Percentiles rank a stretch among this genome's conserved stretches.
phyloP scores from a whole-genome alignment of 2,888 invertebrate genomes.

The Sarcophaga variegata region DNA sequence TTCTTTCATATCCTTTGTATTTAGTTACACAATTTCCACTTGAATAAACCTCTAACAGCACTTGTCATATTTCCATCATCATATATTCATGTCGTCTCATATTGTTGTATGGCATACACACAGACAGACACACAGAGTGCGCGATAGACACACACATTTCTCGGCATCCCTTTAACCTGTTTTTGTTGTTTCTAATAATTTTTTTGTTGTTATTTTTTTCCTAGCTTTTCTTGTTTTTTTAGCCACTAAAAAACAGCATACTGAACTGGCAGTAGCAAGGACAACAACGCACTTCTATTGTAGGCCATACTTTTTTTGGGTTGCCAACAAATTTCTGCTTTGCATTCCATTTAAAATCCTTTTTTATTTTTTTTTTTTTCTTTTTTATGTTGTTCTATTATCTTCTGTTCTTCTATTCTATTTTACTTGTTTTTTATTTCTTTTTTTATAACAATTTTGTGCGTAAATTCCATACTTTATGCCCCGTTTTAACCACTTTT shows the following conservation, averaged over 20 bases:
- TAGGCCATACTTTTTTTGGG: not conserved
- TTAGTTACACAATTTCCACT: constrained; percentile 63
- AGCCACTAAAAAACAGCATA: not conserved
- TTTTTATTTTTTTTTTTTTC: constrained; percentile 11
- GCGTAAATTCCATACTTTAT: constrained; percentile 34
- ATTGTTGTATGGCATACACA: too few species aligned
- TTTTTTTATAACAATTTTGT: constrained; percentile 40
- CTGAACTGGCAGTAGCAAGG: not conserved
- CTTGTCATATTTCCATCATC: constrained; percentile 64
- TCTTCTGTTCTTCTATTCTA: too few species aligned
- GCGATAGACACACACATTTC: not conserved
- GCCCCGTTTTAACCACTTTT: constrained; percentile 15
- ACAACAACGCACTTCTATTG: not conserved
- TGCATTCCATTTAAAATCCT: constrained; percentile 12
- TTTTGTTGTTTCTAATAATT: constrained; percentile 19
- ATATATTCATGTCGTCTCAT: constrained; percentile 44
- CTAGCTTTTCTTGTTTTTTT: constrained; percentile 10
- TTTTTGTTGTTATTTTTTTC: not conserved
- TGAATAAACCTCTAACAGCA: constrained; percentile 62
- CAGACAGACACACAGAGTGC: too few species aligned
- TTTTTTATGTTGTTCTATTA: not conserved
- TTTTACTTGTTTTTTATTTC: not conserved
- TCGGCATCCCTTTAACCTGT: constrained; percentile 41
- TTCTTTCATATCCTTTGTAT: constrained; percentile 22
- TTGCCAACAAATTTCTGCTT: constrained; percentile 20